These are phyloP conservation scores for Lanius ludovicianus DNA, from an alignment of 2,113 vertebrate species.

Conservation along the genomic window DNA sequence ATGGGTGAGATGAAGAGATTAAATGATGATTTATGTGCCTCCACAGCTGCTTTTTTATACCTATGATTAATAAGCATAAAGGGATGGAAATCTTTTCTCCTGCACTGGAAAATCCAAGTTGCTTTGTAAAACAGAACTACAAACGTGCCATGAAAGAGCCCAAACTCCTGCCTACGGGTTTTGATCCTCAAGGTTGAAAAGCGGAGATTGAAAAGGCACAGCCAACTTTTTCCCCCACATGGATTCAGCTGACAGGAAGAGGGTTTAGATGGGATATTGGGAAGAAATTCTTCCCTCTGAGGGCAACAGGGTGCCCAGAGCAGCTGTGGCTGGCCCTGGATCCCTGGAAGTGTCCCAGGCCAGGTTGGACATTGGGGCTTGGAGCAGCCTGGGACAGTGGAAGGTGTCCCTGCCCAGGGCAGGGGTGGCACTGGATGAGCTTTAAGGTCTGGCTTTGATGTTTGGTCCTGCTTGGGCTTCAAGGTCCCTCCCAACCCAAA, in stretches of 20 bases:
- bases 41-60: background rate
- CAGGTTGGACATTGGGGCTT: rapidly evolving
- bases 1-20: background rate
- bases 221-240: background rate
- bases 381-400: background rate
- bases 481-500: background rate
- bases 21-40: background rate
- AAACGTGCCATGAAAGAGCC: background rate
- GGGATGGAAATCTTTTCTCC: background rate
- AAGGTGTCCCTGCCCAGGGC: background rate
- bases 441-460: background rate
- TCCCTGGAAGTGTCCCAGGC: background rate
- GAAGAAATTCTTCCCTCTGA: no score
- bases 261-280: background rate
- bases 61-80: background rate
- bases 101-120: background rate
- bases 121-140: background rate
- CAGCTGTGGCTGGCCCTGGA: background rate
- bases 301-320: rapidly evolving
- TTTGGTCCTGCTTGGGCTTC: background rate
- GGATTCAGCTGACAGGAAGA: background rate
- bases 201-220: background rate
- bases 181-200: background rate
- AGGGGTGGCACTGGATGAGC: background rate
- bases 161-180: background rate